Base-by-base conservation (phyloP, 2,888 invertebrate genomes). In the Leucophenga montana region DNA sequence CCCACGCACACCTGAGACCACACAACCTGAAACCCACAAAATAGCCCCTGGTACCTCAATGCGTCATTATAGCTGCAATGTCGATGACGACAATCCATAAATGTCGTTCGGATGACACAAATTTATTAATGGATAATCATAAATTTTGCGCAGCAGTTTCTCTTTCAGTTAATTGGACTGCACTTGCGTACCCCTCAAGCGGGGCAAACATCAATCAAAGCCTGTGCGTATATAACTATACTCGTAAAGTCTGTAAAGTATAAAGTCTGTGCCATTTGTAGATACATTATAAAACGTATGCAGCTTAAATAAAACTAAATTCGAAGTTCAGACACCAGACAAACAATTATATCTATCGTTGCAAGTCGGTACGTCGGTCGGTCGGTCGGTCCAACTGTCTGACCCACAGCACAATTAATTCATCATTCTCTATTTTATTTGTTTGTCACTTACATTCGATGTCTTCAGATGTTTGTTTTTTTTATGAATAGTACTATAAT, bases 101-200 rank as follows among this genome's bases (percentile, higher is more conserved):
- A 77, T 82, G 86, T 84, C 85, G 76, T 71, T 75, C 61, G 66
- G 73, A 77, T 75, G 78, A 75, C 78, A 78, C 73, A 75, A 79
- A 83, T 77, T 78, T 75, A 78, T 80, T 80, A 85, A 85, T 86
- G 79, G 77, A 84, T 85, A 79, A 73, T 75, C 75, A 80, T 73
- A 75, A 77, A 70, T 71, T 74, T 53, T 62, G 59, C 67, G 65
- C 65, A 53, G 11, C 39, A 39, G 8, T 39, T 39, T 39, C 11
- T 27, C 46, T 11, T 48, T 31, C 61, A 54, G 33, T 50, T 56
- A 62, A 73, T 66, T 71, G 69, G 69, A 66, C 20, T 48, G 53
- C 53, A 39, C 39, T 46, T 48, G 39, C 39, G 27, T 27, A 27
- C 20, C 18, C 16, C 3, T 46, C 18, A 18, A 65, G 22, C 20